A percentile compares a stretch with the other conserved stretches of the same genome.
These are phyloP conservation scores for Pterocles orientalis DNA, from an alignment of 2,113 vertebrate genomes.

Conservation along the genomic window DNA sequence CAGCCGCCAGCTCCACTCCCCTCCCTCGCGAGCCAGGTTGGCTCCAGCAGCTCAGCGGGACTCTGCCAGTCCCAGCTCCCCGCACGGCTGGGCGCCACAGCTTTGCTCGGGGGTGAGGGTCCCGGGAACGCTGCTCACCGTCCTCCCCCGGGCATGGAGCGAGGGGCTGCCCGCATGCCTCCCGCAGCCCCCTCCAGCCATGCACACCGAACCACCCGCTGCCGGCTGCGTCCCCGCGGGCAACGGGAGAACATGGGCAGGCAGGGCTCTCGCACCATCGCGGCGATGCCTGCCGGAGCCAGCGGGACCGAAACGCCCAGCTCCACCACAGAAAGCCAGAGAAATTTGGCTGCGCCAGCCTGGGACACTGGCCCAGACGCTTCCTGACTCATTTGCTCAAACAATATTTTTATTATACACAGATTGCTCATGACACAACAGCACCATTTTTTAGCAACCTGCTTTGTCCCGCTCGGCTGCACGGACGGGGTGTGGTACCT, in stretches of 20 bases:
- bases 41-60: neutral
- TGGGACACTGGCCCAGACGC: slow-evolving; percentile 29
- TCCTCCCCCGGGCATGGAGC: neutral
- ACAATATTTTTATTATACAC: slow-evolving; percentile 50
- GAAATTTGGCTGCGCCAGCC: neutral
- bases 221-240: neutral
- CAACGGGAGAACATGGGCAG: accelerated
- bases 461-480: neutral
- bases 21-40: neutral
- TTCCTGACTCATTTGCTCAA: slow-evolving; percentile 57
- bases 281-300: neutral
- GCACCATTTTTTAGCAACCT: slow-evolving; percentile 31
- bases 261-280: neutral
- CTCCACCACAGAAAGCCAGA: neutral
- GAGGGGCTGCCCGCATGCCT: neutral
- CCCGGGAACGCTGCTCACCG: accelerated
- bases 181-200: neutral
- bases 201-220: neutral
- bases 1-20: neutral
- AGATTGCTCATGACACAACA: slow-evolving; percentile 45
- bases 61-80: neutral
- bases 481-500: neutral
- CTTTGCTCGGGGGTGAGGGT: neutral
- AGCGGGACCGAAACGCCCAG: neutral
- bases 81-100: neutral